Evolutionary conservation across 64 coral and sea anemone genomes (phyloP).

Genomic region (Orbicella faveolata): DNA sequence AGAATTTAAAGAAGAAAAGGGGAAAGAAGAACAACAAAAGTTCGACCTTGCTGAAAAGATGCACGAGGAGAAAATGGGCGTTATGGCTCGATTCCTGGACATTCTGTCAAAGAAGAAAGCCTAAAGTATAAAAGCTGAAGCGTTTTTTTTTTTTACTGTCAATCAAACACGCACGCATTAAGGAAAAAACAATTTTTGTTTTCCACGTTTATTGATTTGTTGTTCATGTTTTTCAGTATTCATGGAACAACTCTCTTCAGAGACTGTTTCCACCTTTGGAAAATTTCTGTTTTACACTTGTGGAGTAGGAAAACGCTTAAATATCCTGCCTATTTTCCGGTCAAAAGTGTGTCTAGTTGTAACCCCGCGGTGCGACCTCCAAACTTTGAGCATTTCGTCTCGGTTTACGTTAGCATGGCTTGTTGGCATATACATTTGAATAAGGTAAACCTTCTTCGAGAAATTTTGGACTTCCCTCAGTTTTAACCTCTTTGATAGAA

Average conservation of each 20-base stretch:
- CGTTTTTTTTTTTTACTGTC: neutral
- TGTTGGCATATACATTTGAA: neutral
- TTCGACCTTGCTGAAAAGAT: neutral
- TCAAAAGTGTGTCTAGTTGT: neutral
- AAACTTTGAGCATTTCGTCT: neutral
- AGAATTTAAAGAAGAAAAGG: slow-evolving; percentile 20
- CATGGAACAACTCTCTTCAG: neutral
- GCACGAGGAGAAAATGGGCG: slow-evolving; percentile 14
- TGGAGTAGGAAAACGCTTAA: too few relatives aligned
- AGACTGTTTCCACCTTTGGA: neutral
- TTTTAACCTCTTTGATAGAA: too few relatives aligned
- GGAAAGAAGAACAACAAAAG: neutral
- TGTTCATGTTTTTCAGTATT: neutral
- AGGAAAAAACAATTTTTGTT: neutral
- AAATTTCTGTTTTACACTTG: neutral
- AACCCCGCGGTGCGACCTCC: neutral
- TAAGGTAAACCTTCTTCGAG: neutral
- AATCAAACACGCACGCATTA: neutral
- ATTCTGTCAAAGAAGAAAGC: slow-evolving; percentile 2
- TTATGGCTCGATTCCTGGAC: slow-evolving; percentile 19
- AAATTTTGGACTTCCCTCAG: neutral
- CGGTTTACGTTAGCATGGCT: neutral
- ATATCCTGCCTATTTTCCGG: neutral
- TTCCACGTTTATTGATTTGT: neutral
- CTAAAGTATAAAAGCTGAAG: neutral